Base-by-base conservation (phyloP, 2,113 vertebrate genomes). In the Chloroceryle aenea region DNA sequence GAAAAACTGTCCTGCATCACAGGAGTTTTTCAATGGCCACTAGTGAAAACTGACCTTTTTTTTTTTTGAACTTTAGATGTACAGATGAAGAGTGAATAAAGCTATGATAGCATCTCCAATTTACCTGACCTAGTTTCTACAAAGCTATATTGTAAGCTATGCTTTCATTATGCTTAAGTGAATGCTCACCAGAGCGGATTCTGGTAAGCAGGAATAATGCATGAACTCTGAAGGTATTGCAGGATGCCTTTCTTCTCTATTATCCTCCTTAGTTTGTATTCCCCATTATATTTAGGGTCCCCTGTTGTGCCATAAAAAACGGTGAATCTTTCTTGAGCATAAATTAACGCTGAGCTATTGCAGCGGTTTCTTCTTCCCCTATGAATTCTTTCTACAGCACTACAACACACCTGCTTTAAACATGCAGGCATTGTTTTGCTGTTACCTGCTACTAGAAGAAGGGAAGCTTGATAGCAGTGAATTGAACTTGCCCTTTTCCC, bases 51-150 rank as follows among this genome's bases (percentile, higher is more conserved):
- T 4, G 36, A 3, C 2, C 23, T 78, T 36, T 7, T 40, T 40
- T 52, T 68, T 1, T 83, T 90, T 90, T 59, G 62, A 56, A 50
- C 36, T 61, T 88, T 9, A 67, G 12, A 71, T 52, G 59, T 68
- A 40, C 42, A 71, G 42, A 74, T 88, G 67, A 74, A 58, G 32
- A 73, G 58, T 3, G 10, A 53, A 10, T 23, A 63, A 87, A 94
- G 27, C 27, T 36, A 63, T 58, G 77, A 88, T 3, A 84, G 26
- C 30, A 93, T 32, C 61, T 92, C 64, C 36, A 42, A 42, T 89
- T 95, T 93, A 77, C 86, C 59, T 89, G 86, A 89, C 95, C 94
- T 29, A 88, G 20, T 67, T 95, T 94, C 47, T 68, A 48, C 40
- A 89, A 63, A 94, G 64, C 72, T 30, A 12, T 48, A 21, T 8